Base-by-base conservation (phyloP, 2,113 vertebrate species). In the Hippopotamus amphibius region DNA sequence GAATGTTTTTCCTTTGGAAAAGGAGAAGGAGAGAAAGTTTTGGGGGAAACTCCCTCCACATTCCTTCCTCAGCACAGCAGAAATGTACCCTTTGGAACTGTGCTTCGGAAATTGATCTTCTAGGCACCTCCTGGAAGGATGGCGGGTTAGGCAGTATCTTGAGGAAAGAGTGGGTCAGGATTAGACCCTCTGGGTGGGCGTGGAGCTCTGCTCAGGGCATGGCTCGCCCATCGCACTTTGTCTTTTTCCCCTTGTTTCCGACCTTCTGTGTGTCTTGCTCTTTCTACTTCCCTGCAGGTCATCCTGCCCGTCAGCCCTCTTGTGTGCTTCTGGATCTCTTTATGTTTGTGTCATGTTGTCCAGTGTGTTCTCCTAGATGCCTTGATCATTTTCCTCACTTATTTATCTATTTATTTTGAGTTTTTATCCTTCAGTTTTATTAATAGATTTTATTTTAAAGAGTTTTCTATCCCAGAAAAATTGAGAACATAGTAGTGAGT, bases 21-120 rank as follows among this genome's bases (percentile, higher is more conserved):
- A 26, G 13, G 22, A 21, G 9, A 15, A 37, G 2, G 37, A 57
- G 33, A 21, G 19, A 53, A 19, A 81, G 6, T 30, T 28, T 85
- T 37, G 2, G 1, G 7, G 50, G 16, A 41, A 48, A 1, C 4
- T 88, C 6, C 12, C 9, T 48, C 26, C 11, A 14, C 6, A 10
- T 6, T 5, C 0, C 17, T 84, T 69, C 50, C 46, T 88, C 22
- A 22, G 16, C 6, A 21, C 33, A 92, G 72, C 61, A 33, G 50
- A 92, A 22, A 12, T 22, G 30, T 19, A 48, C 1, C 4, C 30
- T 3, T 24, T 37, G 15, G 24, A 86, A 4, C 41, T 77, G 14
- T 46, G 24, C 53, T 37, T 30, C 68, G 48, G 48, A 83, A 41
- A 46, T 6, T 26, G 41, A 57, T 24, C 48, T 83, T 37, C 14